Conservation (phyloP, 2,113 vertebrate species). For the Mastomys natalensis region DNA sequence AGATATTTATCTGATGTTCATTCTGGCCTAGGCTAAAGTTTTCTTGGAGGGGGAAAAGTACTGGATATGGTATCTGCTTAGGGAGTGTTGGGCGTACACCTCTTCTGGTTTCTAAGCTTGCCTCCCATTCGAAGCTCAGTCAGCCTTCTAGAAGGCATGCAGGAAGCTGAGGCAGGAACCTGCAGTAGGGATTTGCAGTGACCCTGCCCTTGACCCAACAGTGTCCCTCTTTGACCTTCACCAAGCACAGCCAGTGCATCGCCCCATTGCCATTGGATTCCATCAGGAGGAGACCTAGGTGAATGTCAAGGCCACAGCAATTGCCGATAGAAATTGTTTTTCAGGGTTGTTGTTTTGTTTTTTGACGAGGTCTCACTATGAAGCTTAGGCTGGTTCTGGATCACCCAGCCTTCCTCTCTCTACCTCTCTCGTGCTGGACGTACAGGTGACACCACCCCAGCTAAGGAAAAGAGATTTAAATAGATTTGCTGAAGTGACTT, state of each 20-base stretch:
- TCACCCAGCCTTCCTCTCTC: neutral
- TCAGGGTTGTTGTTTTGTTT: neutral
- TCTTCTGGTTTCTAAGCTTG: neutral
- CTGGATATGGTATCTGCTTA: neutral
- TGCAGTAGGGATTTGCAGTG: neutral
- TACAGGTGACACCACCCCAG: neutral
- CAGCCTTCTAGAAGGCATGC: neutral
- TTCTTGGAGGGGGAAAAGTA: neutral
- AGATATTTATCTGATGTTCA: constrained; percentile 55
- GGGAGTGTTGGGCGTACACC: neutral
- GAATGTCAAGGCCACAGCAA: neutral
- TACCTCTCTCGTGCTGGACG: neutral
- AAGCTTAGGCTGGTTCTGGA: neutral
- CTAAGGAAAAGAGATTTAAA: neutral
- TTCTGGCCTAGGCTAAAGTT: constrained; percentile 23
- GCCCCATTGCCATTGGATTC: neutral
- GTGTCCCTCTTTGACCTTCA: neutral
- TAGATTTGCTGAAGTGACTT: constrained; percentile 14
- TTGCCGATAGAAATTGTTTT: neutral
- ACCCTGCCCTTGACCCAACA: neutral
- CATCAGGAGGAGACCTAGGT: neutral
- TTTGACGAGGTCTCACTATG: neutral
- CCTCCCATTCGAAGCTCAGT: neutral
- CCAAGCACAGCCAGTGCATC: neutral
- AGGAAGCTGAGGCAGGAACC: neutral